These are phyloP conservation scores for Fundulus diaphanus DNA, from an alignment of 2,797 vertebrate genomes.

Conservation along the genomic window DNA sequence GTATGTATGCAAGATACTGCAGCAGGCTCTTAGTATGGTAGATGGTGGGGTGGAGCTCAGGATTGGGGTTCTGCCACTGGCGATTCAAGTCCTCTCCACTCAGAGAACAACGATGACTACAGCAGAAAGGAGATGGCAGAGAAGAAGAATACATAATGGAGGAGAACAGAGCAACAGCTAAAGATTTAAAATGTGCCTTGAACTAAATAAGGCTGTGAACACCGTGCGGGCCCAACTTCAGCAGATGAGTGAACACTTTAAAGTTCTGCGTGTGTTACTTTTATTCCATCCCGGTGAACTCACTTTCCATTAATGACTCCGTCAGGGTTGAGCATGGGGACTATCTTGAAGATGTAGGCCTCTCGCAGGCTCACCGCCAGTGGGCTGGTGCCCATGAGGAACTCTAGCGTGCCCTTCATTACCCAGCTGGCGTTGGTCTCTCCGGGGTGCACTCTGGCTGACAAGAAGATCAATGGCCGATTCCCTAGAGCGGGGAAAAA, in stretches of 20 bases:
- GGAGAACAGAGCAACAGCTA: constrained; percentile 40
- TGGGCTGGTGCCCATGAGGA: constrained; percentile 91
- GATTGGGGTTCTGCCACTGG: constrained; percentile 95
- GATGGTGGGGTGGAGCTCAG: constrained; percentile 96
- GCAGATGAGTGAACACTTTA: constrained; percentile 33
- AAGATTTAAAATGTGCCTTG: constrained; percentile 31
- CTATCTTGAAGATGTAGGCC: constrained; percentile 97
- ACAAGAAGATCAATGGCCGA: constrained; percentile 94
- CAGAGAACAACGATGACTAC: constrained; percentile 96
- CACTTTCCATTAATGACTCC: constrained; percentile 99
- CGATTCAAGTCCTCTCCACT: constrained; percentile 99
- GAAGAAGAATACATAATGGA: constrained; percentile 37
- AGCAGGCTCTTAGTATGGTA: constrained; percentile 96
- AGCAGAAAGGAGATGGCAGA: constrained; percentile 61
- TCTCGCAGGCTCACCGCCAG: constrained; percentile 91
- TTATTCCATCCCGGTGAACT: constrained; percentile 62
- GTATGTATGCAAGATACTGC: constrained; percentile 94
- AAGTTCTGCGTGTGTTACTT: constrained; percentile 14
- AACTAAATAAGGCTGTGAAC: constrained; percentile 40
- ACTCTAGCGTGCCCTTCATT: constrained; percentile 98
- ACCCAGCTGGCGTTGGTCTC: constrained; percentile 99
- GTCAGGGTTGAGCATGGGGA: constrained; percentile 99
- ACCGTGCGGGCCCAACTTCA: constrained; percentile 17
- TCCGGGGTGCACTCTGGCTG: constrained; percentile 95
- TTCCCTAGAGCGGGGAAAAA: constrained; percentile 83